Base-by-base conservation (phyloP, 2,797 vertebrate species). In the Platalea minor region DNA sequence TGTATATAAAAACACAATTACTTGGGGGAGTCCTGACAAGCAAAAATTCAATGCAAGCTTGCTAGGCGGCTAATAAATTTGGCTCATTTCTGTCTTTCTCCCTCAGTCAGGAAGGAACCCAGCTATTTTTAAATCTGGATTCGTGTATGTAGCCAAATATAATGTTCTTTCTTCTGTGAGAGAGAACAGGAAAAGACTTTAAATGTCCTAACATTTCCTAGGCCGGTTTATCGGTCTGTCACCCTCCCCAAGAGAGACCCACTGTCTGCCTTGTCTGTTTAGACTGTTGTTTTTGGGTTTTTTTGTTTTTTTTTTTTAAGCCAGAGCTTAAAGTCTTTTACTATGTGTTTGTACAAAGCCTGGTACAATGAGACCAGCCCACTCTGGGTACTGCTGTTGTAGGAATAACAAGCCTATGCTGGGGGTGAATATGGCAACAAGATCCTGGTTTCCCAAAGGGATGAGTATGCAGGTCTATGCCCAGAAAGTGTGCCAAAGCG, bases 131-230 rank as follows among this genome's bases (percentile, higher is more conserved):
- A 96, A 96, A 91, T 91, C 85, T 95, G 89, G 79, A 93, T 91
- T 95, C 7, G 0, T 91, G 82, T 67, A 77, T 45, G 67, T 56
- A 92, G 95, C 96, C 97, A 97, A 97, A 97, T 96, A 97, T 90
- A 96, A 96, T 50, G 93, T 76, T 93, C 93, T 88, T 97, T 96
- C 85, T 95, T 96, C 91, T 95, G 76, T 33, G 74, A 95, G 91
- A 93, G 94, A 89, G 95, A 97, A 96, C 97, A 97, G 97, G 97
- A 97, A 97, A 96, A 96, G 87, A 94, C 96, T 95, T 93, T 37
- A 96, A 91, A 95, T 93, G 96, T 97, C 85, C 88, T 93, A 97
- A 95, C 92, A 97, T 97, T 97, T 97, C 97, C 96, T 97, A 93
- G 83, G 85, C 92, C 8, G 0, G 69, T 93, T 96, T 97, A 96